phyloP scores from a whole-genome alignment of 2,888 invertebrate species.

The Stenolophus ochropezus region DNA sequence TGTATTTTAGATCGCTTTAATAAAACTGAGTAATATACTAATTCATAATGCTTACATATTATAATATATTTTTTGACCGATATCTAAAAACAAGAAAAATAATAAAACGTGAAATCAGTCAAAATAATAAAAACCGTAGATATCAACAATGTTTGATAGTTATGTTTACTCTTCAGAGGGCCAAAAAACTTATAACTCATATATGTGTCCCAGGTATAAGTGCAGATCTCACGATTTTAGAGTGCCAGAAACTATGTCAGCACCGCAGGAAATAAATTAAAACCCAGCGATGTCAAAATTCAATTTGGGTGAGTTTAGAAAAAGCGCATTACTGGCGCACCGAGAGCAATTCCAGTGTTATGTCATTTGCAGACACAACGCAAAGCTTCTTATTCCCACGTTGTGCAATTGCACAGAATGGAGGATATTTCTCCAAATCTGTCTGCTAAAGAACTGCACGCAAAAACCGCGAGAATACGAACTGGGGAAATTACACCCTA shows the following conservation, averaged over 20 bases:
- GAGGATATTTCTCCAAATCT: slow-evolving; percentile 29
- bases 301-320: slow-evolving; percentile 1
- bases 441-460: slow-evolving; percentile 18
- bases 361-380: slow-evolving; percentile 31
- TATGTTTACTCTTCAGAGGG: no score
- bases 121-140: no score
- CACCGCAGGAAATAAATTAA: slow-evolving; percentile 1
- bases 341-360: slow-evolving; percentile 35
- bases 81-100: no score
- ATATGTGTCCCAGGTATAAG: background rate
- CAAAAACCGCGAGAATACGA: background rate
- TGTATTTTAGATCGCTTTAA: no score
- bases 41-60: no score
- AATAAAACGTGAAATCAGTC: no score
- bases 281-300: background rate
- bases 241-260: background rate
- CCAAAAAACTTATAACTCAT: background rate
- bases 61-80: no score
- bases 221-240: background rate
- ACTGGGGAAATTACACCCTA: background rate
- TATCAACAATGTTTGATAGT: no score
- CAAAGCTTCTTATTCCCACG: slow-evolving; percentile 26
- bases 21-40: no score
- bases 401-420: slow-evolving; percentile 24
- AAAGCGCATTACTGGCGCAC: slow-evolving; percentile 5